Evolutionary conservation across 2,888 invertebrate genomes (phyloP), one percentile per base, ranked within the genome.

Genomic region (Steinernema scapterisci): DNA sequence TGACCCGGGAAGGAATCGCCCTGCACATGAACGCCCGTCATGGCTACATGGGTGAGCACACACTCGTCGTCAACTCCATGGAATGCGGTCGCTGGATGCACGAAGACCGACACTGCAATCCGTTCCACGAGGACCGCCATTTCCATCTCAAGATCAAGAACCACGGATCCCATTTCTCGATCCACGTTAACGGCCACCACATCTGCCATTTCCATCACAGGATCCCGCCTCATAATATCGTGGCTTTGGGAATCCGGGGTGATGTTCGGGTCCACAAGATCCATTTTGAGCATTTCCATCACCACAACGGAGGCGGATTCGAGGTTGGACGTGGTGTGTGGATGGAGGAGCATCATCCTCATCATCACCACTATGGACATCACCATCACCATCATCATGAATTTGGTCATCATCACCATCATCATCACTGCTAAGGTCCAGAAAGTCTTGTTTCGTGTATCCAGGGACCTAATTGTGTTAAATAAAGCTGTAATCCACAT

Each of bases 131-230:
- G 6, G 71, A 27, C 1, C 71, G 21, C 16, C 71, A 71, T 27
- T 71, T 71, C 16, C 71, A 71, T n/a, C 43, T 71, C 6, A 6
- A 71, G 16, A 44, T 71, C 46, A 71, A 71, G 46, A 71, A 71
- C 27, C 44, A 71, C 46, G 44, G 45, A 1, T 44, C 43, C 16
- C 71, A 71, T 44, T 71, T 71, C 51, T 44, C 71, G 25, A 71
- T 71, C 51, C 43, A 71, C 27, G 45, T 45, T 5, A 71, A 71
- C 16, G 71, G 51, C 6, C 45, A 44, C 44, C 71, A 71, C 27
- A 45, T 71, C 5, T 38, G 44, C 27, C 71, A 71, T 27, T 71
- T 71, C 51, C 51, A 44, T 16, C 71, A 71, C 45, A 11, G 71
- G 13, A 44, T 71, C 1, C 21, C 46, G 16, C 45, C 44, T 13